Evolutionary conservation across 2,888 invertebrate genomes (phyloP).

Genomic region (Erebia aethiops): DNA sequence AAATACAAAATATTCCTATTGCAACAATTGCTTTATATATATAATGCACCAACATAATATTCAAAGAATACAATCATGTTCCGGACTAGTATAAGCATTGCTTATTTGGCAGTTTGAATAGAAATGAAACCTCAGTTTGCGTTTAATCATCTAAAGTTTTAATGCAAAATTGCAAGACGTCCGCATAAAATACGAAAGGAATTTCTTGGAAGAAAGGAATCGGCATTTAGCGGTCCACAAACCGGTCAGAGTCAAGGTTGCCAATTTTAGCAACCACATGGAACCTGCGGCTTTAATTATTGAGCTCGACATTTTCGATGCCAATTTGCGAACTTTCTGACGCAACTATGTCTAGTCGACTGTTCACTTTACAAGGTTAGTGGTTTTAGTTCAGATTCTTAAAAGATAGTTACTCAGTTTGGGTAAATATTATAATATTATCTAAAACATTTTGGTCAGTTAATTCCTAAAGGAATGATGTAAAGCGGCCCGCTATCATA

Average conservation of each 20-base stretch:
- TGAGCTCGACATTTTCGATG: conserved; percentile 5
- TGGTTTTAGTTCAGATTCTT: not conserved
- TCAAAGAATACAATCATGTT: no score
- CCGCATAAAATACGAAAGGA: not conserved
- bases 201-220: conserved; percentile 7
- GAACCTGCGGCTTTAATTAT: not conserved
- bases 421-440: not conserved
- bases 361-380: not conserved
- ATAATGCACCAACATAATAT: no score
- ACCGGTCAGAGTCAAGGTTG: conserved; percentile 20
- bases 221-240: conserved; percentile 11
- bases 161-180: conserved; percentile 2
- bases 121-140: not conserved
- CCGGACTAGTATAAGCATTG: not conserved
- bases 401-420: not conserved
- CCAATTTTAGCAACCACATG: conserved; percentile 5
- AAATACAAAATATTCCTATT: not conserved
- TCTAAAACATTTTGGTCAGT: not conserved
- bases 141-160: not conserved
- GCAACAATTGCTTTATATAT: no score
- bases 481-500: not conserved
- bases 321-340: not conserved
- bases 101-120: not conserved
- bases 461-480: not conserved
- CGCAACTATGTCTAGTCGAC: not conserved